Evolutionary conservation across 2,113 vertebrate genomes (phyloP), one percentile per base, ranked within the genome.

Genomic region (Varanus salvator): DNA sequence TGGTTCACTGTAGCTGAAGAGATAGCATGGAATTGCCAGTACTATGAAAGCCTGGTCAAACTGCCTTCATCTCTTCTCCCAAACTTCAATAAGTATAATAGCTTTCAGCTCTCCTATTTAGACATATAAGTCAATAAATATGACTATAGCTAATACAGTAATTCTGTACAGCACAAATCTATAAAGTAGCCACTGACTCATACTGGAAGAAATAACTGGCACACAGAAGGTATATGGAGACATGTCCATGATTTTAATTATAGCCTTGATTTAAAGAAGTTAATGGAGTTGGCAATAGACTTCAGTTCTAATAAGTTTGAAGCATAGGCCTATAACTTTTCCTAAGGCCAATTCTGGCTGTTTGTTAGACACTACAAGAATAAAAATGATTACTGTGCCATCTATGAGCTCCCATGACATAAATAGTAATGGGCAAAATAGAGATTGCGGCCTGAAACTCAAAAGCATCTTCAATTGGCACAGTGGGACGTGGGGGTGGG

Each of bases 121-220:
- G 91, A 94, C 89, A 87, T 84, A 91, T 95, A 89, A 96, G 89
- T 93, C 87, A 94, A 89, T 92, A 96, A 89, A 92, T 87, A 91
- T 93, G 75, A 91, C 21, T 80, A 92, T 34, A 9, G 90, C 77
- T 93, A 95, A 94, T 93, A 88, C 19, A 93, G 44, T 92, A 93
- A 93, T 87, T 96, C 92, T 91, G 50, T 90, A 85, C 15, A 92
- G 34, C 19, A 93, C 4, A 91, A 89, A 94, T 91, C 38, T 90
- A 29, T 94, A 93, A 75, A 84, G 69, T 78, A 93, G 90, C 57
- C 57, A 89, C 29, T 93, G 84, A 71, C 29, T 95, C 48, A 71
- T 50, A 69, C 86, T 3, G 64, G 31, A 23, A 94, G n/a, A 86
- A 86, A 87, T 93, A 94, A 92, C 29, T 85, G 54, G 21, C 0